Base-by-base conservation (phyloP, 2,113 vertebrate genomes). In the Cebidichthys violaceus region DNA sequence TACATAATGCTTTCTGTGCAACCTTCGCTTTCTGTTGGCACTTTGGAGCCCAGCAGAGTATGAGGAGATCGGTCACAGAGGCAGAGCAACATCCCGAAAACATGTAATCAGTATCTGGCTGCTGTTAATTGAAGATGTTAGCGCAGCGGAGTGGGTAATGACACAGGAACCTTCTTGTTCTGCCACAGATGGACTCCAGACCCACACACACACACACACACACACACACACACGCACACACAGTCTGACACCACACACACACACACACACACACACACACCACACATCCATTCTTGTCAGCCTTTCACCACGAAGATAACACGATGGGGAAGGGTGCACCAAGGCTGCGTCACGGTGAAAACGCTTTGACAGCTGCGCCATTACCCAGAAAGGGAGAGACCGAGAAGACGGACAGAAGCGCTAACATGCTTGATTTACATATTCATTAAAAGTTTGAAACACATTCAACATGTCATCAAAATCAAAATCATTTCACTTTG, bases 81-180 rank as follows among this genome's bases (percentile, higher is more conserved):
- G 90, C 88, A 86, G 88, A 77, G 89, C 81, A 90, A 92, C 92
- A 94, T 92, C 92, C 90, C 72, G 87, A 75, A 92, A 93, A 91
- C 86, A 78, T 94, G 92, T 91, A 92, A 95, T 93, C 90, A 93
- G 91, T 88, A 90, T 92, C 82, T 86, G 90, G 87, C 85, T 88
- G 86, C 90, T 90, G 92, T 91, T 94, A 93, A 95, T 95, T 94
- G 90, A 86, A 91, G 93, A 95, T 94, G 94, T 94, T 94, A 92
- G 93, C 83, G 91, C 94, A 93, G 68, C 71, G 77, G 88, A 93
- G 94, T 94, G 92, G 92, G 87, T 88, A 94, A 95, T 94, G 91
- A 93, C 92, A 94, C 85, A 84, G 87, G 88, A 93, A 91, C 88
- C 85, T 86, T 85, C 90, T 91, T 93, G 88, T 89, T 92, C 81